Evolutionary conservation across 2,113 vertebrate genomes (phyloP).

Genomic region (Butorides virescens): DNA sequence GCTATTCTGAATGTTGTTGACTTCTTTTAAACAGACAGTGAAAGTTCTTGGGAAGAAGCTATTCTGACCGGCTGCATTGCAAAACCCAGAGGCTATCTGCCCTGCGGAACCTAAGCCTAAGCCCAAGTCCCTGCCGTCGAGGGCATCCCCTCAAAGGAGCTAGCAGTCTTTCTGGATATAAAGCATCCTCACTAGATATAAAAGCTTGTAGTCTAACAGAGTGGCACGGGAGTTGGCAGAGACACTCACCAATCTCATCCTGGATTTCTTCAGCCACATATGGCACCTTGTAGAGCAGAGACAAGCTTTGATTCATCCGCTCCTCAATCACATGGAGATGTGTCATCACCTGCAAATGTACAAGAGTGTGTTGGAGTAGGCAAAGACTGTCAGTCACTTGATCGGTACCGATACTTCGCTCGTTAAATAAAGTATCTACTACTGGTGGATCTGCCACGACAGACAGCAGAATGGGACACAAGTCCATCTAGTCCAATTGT

Average conservation of each 20-base stretch:
- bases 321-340: constrained; percentile 97
- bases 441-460: not conserved
- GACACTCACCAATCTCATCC: constrained; percentile 91
- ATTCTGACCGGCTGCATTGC: not conserved
- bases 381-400: not conserved
- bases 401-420: not conserved
- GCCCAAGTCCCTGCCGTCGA: no score
- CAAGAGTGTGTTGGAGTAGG: not conserved
- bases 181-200: not conserved
- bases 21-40: not conserved
- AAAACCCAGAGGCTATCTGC: not conserved
- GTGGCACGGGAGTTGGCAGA: not conserved
- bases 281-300: constrained; percentile 95
- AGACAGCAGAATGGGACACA: not conserved
- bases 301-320: constrained; percentile 97
- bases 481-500: not conserved
- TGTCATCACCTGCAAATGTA: constrained; percentile 89
- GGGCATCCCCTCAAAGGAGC: not conserved
- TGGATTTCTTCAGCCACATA: constrained; percentile 95
- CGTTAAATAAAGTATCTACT: not conserved
- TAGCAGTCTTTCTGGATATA: not conserved
- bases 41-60: not conserved
- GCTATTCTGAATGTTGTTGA: not conserved
- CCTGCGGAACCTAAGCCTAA: not conserved
- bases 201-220: not conserved